Evolutionary conservation across 2,888 invertebrate species (phyloP).

Genomic region (Lithophane socia): DNA sequence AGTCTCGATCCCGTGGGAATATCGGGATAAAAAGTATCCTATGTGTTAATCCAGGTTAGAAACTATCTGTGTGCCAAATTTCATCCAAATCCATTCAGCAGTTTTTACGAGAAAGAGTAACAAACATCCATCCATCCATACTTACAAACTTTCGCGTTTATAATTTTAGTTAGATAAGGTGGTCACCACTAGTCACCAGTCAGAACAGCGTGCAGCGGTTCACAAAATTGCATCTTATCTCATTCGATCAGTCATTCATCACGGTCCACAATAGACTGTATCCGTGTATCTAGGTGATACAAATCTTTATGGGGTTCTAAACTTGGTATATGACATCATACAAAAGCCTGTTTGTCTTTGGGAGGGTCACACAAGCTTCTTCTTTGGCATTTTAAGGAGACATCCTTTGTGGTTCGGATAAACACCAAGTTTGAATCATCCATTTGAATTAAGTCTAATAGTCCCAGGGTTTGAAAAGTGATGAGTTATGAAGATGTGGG

Average conservation of each 20-base stretch:
- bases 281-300: slow-evolving; percentile 12
- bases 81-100: no score
- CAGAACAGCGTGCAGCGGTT: neutral
- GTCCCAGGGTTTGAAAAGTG: neutral
- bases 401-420: slow-evolving; percentile 1
- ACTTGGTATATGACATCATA: slow-evolving; percentile 55
- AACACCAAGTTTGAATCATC: neutral
- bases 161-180: no score
- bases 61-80: no score
- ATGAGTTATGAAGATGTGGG: neutral
- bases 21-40: no score
- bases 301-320: slow-evolving; percentile 40
- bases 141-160: no score
- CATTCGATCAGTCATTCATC: neutral
- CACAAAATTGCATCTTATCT: neutral
- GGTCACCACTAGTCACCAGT: neutral
- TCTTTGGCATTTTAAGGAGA: slow-evolving; percentile 39
- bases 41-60: no score
- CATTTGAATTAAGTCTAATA: neutral
- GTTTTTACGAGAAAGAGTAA: no score
- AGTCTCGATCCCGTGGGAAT: no score
- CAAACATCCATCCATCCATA: no score
- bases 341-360: slow-evolving; percentile 34
- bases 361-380: slow-evolving; percentile 24
- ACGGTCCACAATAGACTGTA: neutral